Percentiles rank a stretch among this genome's conserved stretches.
Conservation (phyloP, 2,797 vertebrate genomes). For the Mycteria americana region DNA sequence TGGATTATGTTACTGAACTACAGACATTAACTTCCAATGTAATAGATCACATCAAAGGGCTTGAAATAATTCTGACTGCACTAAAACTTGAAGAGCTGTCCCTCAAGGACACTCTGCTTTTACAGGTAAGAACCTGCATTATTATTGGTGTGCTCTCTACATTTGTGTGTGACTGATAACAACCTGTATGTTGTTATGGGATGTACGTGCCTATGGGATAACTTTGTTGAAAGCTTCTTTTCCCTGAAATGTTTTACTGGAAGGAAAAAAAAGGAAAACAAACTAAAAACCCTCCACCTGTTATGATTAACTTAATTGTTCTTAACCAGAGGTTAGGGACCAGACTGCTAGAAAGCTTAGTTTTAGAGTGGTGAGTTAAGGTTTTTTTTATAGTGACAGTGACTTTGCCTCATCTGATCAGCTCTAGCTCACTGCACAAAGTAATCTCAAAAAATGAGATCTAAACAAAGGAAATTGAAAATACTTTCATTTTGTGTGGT, state of each 20-base stretch:
- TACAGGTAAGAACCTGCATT: slow-evolving; percentile 68
- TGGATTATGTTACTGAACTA: slow-evolving; percentile 85
- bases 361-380: background rate
- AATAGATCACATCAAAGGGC: slow-evolving; percentile 86
- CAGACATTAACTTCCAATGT: slow-evolving; percentile 86
- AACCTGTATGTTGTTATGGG: no score
- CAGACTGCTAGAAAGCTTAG: background rate
- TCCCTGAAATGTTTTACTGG: background rate
- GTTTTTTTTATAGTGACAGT: background rate
- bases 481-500: background rate
- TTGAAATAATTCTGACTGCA: slow-evolving; percentile 85
- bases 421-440: background rate
- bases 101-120: slow-evolving; percentile 81
- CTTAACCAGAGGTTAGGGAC: background rate
- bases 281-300: no score
- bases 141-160: background rate
- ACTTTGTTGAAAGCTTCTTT: background rate
- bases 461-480: background rate
- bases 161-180: background rate
- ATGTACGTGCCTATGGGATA: background rate
- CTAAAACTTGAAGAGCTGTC: slow-evolving; percentile 88
- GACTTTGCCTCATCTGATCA: background rate
- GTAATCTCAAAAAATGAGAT: background rate
- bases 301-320: background rate
- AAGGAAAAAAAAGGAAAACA: background rate